These are phyloP conservation scores for Brassicogethes aeneus DNA, from an alignment of 2,888 invertebrate species.

Conservation along the genomic window DNA sequence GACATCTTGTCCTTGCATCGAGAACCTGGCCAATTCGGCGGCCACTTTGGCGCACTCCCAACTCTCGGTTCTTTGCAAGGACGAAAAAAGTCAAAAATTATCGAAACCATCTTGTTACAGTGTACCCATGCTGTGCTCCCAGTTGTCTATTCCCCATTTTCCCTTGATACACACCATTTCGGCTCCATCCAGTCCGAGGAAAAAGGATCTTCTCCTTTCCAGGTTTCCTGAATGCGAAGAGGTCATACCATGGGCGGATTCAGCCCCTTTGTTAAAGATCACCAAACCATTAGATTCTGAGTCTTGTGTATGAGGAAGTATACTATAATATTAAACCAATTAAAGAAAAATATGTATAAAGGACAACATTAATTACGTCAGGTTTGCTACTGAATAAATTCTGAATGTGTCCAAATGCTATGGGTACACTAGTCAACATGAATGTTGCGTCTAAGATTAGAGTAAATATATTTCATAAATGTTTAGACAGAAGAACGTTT, in stretches of 20 bases:
- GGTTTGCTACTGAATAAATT: too few species aligned
- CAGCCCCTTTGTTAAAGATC: slow-evolving; percentile 33
- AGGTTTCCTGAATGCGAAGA: slow-evolving; percentile 31
- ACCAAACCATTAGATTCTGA: slow-evolving; percentile 26
- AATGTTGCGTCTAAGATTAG: too few species aligned
- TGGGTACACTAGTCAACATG: too few species aligned
- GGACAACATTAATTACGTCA: too few species aligned
- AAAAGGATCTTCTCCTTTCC: slow-evolving; percentile 20
- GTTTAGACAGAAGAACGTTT: too few species aligned
- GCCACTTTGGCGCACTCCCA: slow-evolving; percentile 35
- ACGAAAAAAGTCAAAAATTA: slow-evolving; percentile 16
- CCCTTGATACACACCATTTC: slow-evolving; percentile 29
- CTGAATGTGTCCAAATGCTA: too few species aligned
- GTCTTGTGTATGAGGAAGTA: slow-evolving; percentile 11
- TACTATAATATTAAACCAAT: too few species aligned
- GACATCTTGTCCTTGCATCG: slow-evolving; percentile 66
- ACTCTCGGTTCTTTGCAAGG: slow-evolving; percentile 27
- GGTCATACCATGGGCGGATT: slow-evolving; percentile 29
- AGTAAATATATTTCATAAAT: too few species aligned
- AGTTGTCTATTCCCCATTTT: slow-evolving; percentile 26
- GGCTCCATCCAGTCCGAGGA: slow-evolving; percentile 34
- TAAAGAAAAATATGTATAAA: too few species aligned
- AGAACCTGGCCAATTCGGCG: slow-evolving; percentile 42
- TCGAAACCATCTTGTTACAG: slow-evolving; percentile 28
- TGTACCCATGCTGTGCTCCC: slow-evolving; percentile 32